Conservation (phyloP, 2,113 vertebrate species). For the Mesoclemmys tuberculata region DNA sequence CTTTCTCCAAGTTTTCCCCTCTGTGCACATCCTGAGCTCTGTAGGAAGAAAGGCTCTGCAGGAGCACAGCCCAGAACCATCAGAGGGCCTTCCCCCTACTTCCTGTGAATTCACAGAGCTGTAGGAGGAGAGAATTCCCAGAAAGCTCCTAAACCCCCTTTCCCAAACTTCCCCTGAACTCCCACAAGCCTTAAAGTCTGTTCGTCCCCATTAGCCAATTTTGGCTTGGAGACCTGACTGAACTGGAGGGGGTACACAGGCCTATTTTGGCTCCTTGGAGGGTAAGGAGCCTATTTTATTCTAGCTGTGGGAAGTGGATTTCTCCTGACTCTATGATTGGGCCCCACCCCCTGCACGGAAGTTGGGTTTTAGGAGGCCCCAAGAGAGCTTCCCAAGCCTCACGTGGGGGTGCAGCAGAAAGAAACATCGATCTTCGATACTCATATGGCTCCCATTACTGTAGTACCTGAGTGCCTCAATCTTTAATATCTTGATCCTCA, state of each 20-base stretch:
- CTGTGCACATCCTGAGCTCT: accelerated
- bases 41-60: not conserved
- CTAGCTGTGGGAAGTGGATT: not conserved
- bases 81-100: not conserved
- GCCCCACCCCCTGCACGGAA: not conserved
- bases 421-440: accelerated
- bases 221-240: not conserved
- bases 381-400: not conserved
- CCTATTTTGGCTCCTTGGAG: not conserved
- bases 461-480: not conserved
- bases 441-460: too few relatives aligned
- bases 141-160: not conserved
- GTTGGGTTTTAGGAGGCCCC: not conserved
- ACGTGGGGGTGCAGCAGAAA: not conserved
- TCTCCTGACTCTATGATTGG: not conserved
- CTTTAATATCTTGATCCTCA: not conserved
- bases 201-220: not conserved
- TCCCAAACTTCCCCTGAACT: not conserved
- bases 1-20: not conserved
- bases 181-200: not conserved
- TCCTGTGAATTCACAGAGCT: accelerated
- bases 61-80: not conserved
- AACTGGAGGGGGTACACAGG: not conserved
- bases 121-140: not conserved
- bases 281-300: not conserved